Percentiles rank a stretch among this genome's conserved stretches.
Evolutionary conservation across 1,140 invertebrate genomes (phyloP).

Genomic region (Drosophila miranda): DNA sequence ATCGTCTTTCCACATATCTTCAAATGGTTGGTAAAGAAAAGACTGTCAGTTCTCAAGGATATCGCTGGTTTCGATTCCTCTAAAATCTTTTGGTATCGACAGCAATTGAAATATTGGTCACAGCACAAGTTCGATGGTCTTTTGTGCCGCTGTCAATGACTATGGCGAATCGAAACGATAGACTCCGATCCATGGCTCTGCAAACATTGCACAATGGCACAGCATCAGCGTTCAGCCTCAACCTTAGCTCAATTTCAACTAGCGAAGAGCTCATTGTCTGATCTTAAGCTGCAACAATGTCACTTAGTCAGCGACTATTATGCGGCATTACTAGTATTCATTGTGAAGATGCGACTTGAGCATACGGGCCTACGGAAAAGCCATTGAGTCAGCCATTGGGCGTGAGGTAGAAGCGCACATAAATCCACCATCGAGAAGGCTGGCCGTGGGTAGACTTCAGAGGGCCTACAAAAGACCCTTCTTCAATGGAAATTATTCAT

Average conservation of each 20-base stretch:
- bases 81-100: slow-evolving; percentile 34
- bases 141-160: slow-evolving; percentile 23
- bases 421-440: slow-evolving; percentile 14
- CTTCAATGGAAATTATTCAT: neutral
- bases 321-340: slow-evolving; percentile 41
- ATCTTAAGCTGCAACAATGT: slow-evolving; percentile 51
- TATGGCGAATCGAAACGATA: slow-evolving; percentile 15
- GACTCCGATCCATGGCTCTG: slow-evolving; percentile 20
- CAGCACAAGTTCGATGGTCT: slow-evolving; percentile 21
- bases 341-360: slow-evolving; percentile 18
- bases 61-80: neutral
- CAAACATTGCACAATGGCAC: slow-evolving; percentile 40
- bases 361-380: neutral
- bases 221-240: slow-evolving; percentile 4
- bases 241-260: slow-evolving; percentile 26
- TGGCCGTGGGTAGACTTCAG: slow-evolving; percentile 16
- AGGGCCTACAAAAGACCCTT: slow-evolving; percentile 28
- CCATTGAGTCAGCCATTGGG: too few species aligned
- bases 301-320: slow-evolving; percentile 50
- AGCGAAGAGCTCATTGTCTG: slow-evolving; percentile 36
- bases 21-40: too few species aligned
- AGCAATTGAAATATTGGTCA: slow-evolving; percentile 70
- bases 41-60: slow-evolving; percentile 3
- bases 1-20: too few species aligned
- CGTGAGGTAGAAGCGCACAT: neutral